Conservation (phyloP, 2,113 vertebrate genomes). For the Uria lomvia region DNA sequence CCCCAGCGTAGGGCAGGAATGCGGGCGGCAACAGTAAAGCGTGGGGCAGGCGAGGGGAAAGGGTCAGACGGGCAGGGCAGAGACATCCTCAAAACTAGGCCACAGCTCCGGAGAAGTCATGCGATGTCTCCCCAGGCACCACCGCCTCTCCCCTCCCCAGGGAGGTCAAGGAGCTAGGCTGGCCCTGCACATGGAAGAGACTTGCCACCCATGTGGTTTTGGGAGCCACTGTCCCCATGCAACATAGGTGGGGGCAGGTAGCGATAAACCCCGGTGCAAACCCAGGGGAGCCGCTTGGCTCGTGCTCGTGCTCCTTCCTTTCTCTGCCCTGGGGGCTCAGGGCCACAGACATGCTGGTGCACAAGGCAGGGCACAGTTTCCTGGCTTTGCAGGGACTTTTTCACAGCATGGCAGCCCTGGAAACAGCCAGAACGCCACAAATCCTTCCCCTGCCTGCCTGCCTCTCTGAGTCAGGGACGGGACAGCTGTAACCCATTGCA, state of each 20-base stretch:
- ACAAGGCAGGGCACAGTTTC: background rate
- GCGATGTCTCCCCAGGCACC: background rate
- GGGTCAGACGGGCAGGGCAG: background rate
- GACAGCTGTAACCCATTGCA: background rate
- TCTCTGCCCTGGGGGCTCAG: background rate
- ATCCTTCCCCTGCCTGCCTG: background rate
- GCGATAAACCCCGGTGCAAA: background rate
- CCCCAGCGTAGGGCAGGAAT: background rate
- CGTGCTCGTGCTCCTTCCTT: background rate
- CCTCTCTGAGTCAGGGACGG: background rate
- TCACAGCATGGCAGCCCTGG: background rate
- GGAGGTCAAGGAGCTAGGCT: background rate
- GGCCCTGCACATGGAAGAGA: background rate
- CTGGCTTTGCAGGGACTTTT: background rate
- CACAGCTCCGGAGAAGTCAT: background rate
- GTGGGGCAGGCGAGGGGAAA: background rate
- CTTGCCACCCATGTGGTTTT: rapidly evolving
- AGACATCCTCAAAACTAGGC: background rate
- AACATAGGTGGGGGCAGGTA: background rate
- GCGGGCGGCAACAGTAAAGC: rapidly evolving
- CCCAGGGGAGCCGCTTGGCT: background rate
- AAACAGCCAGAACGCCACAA: background rate
- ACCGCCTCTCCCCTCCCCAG: background rate
- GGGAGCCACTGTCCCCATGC: background rate
- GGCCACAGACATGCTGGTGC: background rate